A percentile compares a stretch with the other conserved stretches of the same genome.
These are phyloP conservation scores for Hylaeus volcanicus DNA, from an alignment of 1,140 invertebrate species.

Conservation along the genomic window DNA sequence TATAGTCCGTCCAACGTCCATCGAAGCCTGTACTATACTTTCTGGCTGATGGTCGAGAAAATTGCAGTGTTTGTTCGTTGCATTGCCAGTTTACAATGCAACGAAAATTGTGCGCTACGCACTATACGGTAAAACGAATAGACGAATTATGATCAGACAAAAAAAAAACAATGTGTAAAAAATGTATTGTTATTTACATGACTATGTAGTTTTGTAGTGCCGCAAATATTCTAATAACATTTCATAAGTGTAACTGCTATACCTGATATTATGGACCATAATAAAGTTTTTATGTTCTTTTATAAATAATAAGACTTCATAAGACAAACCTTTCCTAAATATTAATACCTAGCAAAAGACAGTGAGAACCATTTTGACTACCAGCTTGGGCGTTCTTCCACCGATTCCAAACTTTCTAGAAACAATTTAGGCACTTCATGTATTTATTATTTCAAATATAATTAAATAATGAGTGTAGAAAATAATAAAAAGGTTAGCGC, in stretches of 20 bases:
- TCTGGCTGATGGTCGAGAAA: neutral
- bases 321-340: no score
- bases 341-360: neutral
- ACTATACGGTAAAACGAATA: slow-evolving; percentile 9
- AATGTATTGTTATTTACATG: slow-evolving; percentile 33
- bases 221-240: slow-evolving; percentile 49
- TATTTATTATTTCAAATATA: no score
- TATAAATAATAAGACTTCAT: slow-evolving; percentile 11
- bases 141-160: neutral
- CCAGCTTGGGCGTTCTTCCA: no score
- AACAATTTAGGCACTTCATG: no score
- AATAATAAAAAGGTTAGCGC: no score
- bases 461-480: no score
- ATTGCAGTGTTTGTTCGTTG: neutral
- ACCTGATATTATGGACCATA: slow-evolving; percentile 66
- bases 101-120: neutral
- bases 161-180: neutral
- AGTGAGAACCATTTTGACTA: no score
- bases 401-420: no score
- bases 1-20: slow-evolving; percentile 64
- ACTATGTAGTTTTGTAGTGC: slow-evolving; percentile 36
- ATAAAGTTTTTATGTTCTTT: slow-evolving; percentile 75
- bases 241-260: slow-evolving; percentile 61
- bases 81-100: no score
- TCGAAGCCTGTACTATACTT: slow-evolving; percentile 32